Percentiles rank a stretch among this genome's conserved stretches.
Conservation (phyloP, 1,140 invertebrate species). For the Andrena cerasifolii region DNA sequence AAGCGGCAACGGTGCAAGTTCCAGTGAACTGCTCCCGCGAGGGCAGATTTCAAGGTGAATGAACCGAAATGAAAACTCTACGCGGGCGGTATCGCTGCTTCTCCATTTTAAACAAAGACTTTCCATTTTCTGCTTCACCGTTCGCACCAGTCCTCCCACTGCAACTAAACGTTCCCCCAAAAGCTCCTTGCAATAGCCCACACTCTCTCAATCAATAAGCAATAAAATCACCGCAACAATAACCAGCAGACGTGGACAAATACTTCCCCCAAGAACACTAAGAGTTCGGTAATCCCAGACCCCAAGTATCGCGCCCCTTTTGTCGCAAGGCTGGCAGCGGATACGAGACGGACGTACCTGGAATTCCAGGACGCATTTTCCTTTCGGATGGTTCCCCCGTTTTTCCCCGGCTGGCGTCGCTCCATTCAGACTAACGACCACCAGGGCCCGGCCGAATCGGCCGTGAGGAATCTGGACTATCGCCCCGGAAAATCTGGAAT, state of each 20-base stretch:
- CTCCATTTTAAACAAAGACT: background rate
- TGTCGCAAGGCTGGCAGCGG: no score
- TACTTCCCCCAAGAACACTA: background rate
- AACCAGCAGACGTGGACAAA: no score
- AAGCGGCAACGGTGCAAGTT: conserved; percentile 32
- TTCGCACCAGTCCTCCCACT: background rate
- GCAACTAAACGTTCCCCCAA: no score
- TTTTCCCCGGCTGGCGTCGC: conserved; percentile 25
- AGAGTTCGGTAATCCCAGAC: conserved; percentile 4
- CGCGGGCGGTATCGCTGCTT: background rate
- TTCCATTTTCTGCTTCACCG: background rate
- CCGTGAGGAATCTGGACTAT: conserved; percentile 59
- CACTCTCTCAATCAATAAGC: no score
- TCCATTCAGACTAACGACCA: conserved; percentile 60
- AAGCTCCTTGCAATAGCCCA: no score
- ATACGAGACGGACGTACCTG: conserved; percentile 22
- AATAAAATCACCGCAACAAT: background rate
- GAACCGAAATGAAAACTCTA: background rate
- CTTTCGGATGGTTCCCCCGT: conserved; percentile 38
- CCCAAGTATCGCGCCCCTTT: conserved; percentile 23
- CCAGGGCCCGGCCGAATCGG: conserved; percentile 50
- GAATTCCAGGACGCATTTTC: conserved; percentile 56
- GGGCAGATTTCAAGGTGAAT: conserved; percentile 39
- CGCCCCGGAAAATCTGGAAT: conserved; percentile 56
- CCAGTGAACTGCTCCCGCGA: conserved; percentile 8